phyloP scores from a whole-genome alignment of 35 echinoderm and acorn worm species.

The Ophioderma brevispina region DNA sequence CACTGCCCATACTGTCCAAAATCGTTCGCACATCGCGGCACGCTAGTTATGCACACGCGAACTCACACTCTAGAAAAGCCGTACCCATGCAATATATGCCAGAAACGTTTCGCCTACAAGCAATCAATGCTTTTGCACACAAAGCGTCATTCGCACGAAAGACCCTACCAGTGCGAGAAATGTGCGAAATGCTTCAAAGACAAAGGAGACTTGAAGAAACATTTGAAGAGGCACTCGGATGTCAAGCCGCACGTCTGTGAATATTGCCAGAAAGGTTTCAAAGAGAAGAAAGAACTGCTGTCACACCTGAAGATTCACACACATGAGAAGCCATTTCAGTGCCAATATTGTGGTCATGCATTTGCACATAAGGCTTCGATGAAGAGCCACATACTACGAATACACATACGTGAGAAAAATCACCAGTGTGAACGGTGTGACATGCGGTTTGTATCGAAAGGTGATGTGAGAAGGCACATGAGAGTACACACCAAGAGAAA shows the following conservation, averaged over 20 bases:
- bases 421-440: not conserved
- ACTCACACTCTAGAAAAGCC: constrained; percentile 37
- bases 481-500: constrained; percentile 28
- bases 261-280: not conserved
- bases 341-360: not conserved
- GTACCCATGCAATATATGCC: constrained; percentile 32
- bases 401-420: not conserved
- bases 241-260: constrained; percentile 10
- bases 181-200: constrained; percentile 28
- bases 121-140: constrained; percentile 11
- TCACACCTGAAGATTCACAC: not conserved
- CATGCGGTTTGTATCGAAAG: constrained; percentile 2
- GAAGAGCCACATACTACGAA: constrained; percentile 1
- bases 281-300: not conserved
- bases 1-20: constrained; percentile 30
- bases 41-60: constrained; percentile 10
- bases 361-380: not conserved
- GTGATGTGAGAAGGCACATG: not conserved
- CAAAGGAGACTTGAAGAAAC: constrained; percentile 20
- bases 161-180: constrained; percentile 15
- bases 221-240: not conserved
- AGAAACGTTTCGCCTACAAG: not conserved
- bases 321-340: not conserved
- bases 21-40: constrained; percentile 5
- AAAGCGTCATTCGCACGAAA: constrained; percentile 16